These are phyloP conservation scores for Colossoma macropomum DNA, from an alignment of 2,113 vertebrate species.

Conservation along the genomic window DNA sequence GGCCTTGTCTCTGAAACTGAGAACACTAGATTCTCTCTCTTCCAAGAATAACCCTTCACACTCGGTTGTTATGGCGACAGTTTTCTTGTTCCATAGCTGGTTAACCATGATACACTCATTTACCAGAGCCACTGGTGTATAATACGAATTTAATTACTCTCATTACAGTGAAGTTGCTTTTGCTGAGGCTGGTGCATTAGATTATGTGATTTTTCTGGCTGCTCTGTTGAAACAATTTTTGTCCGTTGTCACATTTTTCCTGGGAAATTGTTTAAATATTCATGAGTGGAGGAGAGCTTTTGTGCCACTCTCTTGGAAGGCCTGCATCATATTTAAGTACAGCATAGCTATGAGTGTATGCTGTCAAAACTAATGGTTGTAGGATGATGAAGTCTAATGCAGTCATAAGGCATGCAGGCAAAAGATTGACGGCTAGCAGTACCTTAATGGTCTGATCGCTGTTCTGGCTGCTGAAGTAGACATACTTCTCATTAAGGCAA, in stretches of 20 bases:
- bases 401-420: not conserved
- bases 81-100: conserved; percentile 35
- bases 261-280: conserved; percentile 29
- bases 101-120: not conserved
- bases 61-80: conserved; percentile 56
- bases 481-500: not conserved
- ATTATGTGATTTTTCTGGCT: not conserved
- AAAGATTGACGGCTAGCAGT: not conserved
- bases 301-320: not conserved
- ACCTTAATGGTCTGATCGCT: not conserved
- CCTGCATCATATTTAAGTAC: not conserved
- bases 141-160: conserved; percentile 21
- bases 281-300: not conserved
- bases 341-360: not conserved
- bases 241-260: conserved; percentile 12
- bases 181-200: not conserved
- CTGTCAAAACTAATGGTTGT: not conserved
- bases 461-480: not conserved
- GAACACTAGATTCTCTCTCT: conserved; percentile 21
- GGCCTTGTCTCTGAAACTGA: conserved; percentile 9
- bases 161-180: not conserved
- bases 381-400: not conserved
- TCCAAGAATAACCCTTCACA: conserved; percentile 44
- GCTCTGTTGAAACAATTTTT: not conserved
- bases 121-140: not conserved